phyloP scores from a whole-genome alignment of 2,113 vertebrate species.

The Misgurnus anguillicaudatus region DNA sequence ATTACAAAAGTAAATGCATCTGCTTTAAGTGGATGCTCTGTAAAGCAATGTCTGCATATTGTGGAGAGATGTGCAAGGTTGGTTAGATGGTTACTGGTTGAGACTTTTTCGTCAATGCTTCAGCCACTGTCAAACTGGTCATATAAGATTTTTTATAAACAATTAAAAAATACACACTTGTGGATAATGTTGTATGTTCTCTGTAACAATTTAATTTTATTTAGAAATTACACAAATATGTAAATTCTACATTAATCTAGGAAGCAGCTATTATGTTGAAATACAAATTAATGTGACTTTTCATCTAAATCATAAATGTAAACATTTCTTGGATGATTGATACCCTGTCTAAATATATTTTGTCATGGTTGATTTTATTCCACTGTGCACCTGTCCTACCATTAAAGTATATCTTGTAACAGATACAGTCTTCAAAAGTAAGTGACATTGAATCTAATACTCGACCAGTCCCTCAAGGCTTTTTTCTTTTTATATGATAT shows the following conservation, averaged over 20 bases:
- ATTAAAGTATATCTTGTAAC: not conserved
- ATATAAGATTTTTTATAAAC: not conserved
- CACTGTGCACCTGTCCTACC: not conserved
- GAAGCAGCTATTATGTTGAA: too few relatives aligned
- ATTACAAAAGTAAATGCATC: not conserved
- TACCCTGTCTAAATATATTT: too few relatives aligned
- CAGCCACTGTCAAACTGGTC: not conserved
- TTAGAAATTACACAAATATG: too few relatives aligned
- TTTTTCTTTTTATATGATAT: slow-evolving; percentile 37
- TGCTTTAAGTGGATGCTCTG: slow-evolving; percentile 1
- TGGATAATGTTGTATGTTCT: too few relatives aligned
- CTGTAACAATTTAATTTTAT: too few relatives aligned
- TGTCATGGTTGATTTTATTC: too few relatives aligned
- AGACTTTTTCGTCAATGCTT: not conserved
- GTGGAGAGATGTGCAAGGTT: not conserved
- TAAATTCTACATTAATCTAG: too few relatives aligned
- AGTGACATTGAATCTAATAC: slow-evolving; percentile 41
- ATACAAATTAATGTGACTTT: too few relatives aligned
- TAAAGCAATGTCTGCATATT: not conserved
- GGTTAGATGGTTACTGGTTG: not conserved
- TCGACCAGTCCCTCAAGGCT: slow-evolving; percentile 13
- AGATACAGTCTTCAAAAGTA: slow-evolving; percentile 4
- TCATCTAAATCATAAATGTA: too few relatives aligned
- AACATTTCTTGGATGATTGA: too few relatives aligned
- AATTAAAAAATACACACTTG: too few relatives aligned